These are phyloP conservation scores for Melikaiella ostensackeni DNA, from an alignment of 2,888 invertebrate genomes.

Conservation along the genomic window DNA sequence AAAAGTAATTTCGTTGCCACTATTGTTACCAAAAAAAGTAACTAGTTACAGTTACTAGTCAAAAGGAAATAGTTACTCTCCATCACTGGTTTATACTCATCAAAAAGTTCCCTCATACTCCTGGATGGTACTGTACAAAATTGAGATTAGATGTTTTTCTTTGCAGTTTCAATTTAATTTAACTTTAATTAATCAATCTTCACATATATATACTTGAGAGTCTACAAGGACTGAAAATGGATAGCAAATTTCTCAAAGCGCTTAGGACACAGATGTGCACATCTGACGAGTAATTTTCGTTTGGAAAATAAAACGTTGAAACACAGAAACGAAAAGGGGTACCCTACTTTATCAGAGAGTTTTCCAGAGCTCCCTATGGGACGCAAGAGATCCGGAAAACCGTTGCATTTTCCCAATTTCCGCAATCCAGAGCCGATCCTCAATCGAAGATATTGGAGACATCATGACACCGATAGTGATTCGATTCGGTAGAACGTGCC, in stretches of 20 bases:
- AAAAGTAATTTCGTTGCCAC: too few relatives aligned
- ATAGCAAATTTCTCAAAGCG: slow-evolving; percentile 14
- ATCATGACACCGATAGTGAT: slow-evolving; percentile 33
- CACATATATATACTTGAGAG: too few relatives aligned
- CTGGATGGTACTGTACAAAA: too few relatives aligned
- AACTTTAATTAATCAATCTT: too few relatives aligned
- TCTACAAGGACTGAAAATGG: slow-evolving; percentile 9
- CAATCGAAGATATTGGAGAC: slow-evolving; percentile 27
- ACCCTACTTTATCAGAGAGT: slow-evolving; percentile 23
- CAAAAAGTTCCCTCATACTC: too few relatives aligned
- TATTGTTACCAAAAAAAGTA: too few relatives aligned
- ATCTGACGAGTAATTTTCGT: slow-evolving; percentile 18
- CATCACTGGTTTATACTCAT: too few relatives aligned
- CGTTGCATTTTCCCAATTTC: slow-evolving; percentile 37
- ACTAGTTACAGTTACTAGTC: too few relatives aligned
- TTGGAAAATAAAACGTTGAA: neutral
- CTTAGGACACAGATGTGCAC: neutral
- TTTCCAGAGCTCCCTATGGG: neutral
- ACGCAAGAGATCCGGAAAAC: slow-evolving; percentile 12
- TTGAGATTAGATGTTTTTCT: too few relatives aligned
- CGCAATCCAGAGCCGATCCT: slow-evolving; percentile 20
- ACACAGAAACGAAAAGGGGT: slow-evolving; percentile 3
- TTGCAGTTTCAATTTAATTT: too few relatives aligned
- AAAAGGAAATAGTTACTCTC: too few relatives aligned
- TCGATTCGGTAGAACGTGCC: slow-evolving; percentile 10